A percentile compares a stretch with the other conserved stretches of the same genome.
Evolutionary conservation across 2,113 vertebrate species (phyloP).

Genomic region (Micronisus gabar): DNA sequence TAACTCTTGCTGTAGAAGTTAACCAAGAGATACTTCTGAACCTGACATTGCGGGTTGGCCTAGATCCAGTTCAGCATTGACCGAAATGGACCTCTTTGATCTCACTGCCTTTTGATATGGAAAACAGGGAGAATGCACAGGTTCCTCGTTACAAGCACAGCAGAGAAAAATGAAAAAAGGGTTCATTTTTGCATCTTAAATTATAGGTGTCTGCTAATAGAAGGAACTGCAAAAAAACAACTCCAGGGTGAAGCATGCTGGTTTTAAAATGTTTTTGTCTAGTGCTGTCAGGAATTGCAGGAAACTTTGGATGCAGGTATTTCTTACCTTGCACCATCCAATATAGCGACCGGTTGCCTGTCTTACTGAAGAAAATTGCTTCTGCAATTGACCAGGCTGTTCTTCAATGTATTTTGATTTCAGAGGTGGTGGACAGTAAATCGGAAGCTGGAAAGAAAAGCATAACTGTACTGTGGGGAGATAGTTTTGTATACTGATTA

Average conservation of each 20-base stretch:
- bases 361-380: slow-evolving; percentile 65
- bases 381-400: slow-evolving; percentile 77
- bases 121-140: neutral
- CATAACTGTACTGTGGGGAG: neutral
- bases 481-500: accelerated
- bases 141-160: neutral
- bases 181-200: neutral
- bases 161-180: neutral
- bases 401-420: slow-evolving; percentile 72
- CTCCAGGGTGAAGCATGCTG: neutral
- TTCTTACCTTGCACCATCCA: slow-evolving; percentile 78
- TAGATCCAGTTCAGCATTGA: neutral
- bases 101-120: neutral
- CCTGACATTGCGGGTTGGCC: neutral
- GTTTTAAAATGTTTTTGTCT: accelerated
- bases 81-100: neutral
- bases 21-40: neutral
- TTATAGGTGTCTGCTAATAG: neutral
- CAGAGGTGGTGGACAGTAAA: slow-evolving; percentile 75
- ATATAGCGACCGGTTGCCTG: slow-evolving; percentile 51
- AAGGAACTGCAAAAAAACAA: neutral
- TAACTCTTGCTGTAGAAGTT: neutral
- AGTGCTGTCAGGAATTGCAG: neutral
- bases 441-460: slow-evolving; percentile 76
- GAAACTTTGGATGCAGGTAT: accelerated